These are phyloP conservation scores for Lordiphosa collinella DNA, from an alignment of 1,140 invertebrate genomes.

Conservation along the genomic window DNA sequence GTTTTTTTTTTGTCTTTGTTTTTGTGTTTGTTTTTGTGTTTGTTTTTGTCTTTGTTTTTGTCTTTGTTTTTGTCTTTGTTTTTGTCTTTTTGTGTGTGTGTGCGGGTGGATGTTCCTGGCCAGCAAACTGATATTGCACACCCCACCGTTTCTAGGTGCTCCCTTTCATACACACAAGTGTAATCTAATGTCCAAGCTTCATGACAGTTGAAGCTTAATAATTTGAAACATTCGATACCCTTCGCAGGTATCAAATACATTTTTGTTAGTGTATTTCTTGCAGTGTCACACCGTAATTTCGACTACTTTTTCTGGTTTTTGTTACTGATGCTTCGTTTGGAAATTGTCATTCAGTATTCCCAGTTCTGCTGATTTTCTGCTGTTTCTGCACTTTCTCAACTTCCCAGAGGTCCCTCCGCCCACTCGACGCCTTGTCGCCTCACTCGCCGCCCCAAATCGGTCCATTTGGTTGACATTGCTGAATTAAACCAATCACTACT, in stretches of 20 bases:
- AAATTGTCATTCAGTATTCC: conserved; percentile 70
- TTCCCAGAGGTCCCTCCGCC: conserved; percentile 18
- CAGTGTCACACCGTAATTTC: background rate
- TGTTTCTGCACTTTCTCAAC: conserved; percentile 62
- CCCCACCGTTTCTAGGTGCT: too few relatives aligned
- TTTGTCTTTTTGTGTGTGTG: too few relatives aligned
- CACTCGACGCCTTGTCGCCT: conserved; percentile 4
- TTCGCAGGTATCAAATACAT: background rate
- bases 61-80: too few relatives aligned
- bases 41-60: too few relatives aligned
- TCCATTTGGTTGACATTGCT: conserved; percentile 74
- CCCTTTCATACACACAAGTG: background rate
- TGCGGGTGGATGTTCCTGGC: too few relatives aligned
- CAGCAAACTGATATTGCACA: too few relatives aligned
- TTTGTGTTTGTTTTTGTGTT: too few relatives aligned
- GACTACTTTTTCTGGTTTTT: conserved; percentile 46
- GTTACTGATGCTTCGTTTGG: conserved; percentile 54
- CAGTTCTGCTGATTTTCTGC: conserved; percentile 70
- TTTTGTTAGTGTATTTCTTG: conserved; percentile 25
- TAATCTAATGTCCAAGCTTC: too few relatives aligned
- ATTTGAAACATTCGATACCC: background rate
- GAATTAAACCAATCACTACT: conserved; percentile 78
- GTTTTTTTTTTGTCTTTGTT: too few relatives aligned
- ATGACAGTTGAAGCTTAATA: too few relatives aligned
- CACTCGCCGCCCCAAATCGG: conserved; percentile 19